Base-by-base conservation (phyloP, 2,797 vertebrate genomes). In the Falco columbarius region DNA sequence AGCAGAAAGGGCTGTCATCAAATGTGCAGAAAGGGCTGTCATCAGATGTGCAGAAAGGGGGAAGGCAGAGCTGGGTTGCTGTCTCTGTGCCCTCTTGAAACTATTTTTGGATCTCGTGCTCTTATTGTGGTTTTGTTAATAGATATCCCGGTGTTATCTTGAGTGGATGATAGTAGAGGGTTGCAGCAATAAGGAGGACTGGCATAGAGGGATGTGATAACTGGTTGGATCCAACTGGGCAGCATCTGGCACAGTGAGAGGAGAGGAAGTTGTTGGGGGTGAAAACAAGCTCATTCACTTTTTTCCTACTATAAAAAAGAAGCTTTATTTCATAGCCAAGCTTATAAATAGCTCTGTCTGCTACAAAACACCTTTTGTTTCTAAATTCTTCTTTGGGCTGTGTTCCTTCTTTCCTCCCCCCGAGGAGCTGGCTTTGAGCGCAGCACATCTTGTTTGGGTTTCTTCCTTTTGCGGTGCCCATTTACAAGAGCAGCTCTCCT, bases 271-370 rank as follows among this genome's bases (percentile, higher is more conserved):
- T 91, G 55, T 82, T 7, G 14, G 55, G 81, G 47, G 46, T 91
- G 89, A 96, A 96, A 91, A 92, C 55, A 95, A 94, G 62, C 81
- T 79, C 54, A 22, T 67, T 95, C 44, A 44, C 74, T 87, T 75
- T 71, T 85, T 68, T 26, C 36, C 56, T 74, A 49, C 83, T 90
- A 73, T 90, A 89, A 95, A 93, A 82, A 94, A 95, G 70, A 70
- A 96, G 89, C 89, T 98, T 97, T 98, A 98, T 97, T 97, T 95
- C 61, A 30, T 86, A 80, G 91, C 95, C 95, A 96, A 96, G 72
- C 54, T 94, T 96, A 94, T 91, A 91, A 96, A 91, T 94, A 95
- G 89, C 74, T 55, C 61, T 59, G 66, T 68, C 34, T 88, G 44
- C 82, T 82, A 95, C 94, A 97, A 95, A 95, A 80, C 63, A 92